Percentiles rank a stretch among this genome's conserved stretches.
Conservation (phyloP, 35 echinoderm and acorn worm species). For the Apostichopus parvimensis region DNA sequence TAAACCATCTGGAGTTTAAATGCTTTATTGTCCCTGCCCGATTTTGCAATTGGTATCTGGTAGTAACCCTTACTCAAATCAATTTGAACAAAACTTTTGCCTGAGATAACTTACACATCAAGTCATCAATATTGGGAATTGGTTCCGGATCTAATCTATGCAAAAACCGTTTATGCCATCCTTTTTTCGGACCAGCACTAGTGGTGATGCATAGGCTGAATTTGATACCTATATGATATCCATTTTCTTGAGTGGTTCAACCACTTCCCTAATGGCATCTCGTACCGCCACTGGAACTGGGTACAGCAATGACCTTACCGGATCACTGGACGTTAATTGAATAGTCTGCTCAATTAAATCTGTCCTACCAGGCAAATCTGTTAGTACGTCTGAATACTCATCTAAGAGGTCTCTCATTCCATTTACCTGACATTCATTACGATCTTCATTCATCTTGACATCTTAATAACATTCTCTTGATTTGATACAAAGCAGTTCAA, state of each 20-base stretch:
- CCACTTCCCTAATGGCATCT: not conserved
- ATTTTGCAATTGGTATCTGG: conserved; percentile 22
- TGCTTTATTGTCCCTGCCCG: not conserved
- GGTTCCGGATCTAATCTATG: not conserved
- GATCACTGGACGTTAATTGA: conserved; percentile 46
- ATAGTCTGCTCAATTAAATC: conserved; percentile 45
- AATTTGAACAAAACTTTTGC: not conserved
- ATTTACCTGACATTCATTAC: too few relatives aligned
- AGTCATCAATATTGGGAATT: not conserved
- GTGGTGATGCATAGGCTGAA: conserved; percentile 65
- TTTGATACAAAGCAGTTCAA: too few relatives aligned
- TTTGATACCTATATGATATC: not conserved
- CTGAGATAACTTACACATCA: too few relatives aligned
- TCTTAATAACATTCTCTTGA: too few relatives aligned
- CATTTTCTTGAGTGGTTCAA: conserved; percentile 46
- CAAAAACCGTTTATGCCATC: conserved; percentile 35
- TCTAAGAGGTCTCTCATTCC: not conserved
- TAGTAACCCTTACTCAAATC: conserved; percentile 38
- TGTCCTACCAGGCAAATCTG: conserved; percentile 58
- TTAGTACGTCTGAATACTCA: conserved; percentile 43
- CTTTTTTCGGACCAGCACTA: conserved; percentile 33
- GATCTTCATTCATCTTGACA: too few relatives aligned
- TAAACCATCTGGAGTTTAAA: not conserved
- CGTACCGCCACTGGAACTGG: conserved; percentile 25
- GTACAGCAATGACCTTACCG: conserved; percentile 53